Percentiles rank a stretch among this genome's conserved stretches.
Conservation (phyloP, 2,888 invertebrate genomes). For the Mesoligia furuncula region DNA sequence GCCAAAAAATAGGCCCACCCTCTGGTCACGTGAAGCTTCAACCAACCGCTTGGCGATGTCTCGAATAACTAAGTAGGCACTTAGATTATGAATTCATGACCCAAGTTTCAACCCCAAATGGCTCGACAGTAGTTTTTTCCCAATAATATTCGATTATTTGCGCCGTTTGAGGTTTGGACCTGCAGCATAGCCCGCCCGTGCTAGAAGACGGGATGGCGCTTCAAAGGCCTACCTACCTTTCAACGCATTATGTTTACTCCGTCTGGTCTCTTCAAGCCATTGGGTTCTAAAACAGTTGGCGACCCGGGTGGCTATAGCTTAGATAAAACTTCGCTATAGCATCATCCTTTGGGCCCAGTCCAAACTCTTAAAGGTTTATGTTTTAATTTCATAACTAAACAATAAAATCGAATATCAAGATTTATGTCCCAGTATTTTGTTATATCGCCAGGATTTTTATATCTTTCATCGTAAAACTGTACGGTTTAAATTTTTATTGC, state of each 20-base stretch:
- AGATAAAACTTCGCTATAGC: background rate
- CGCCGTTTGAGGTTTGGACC: background rate
- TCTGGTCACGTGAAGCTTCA: too few relatives aligned
- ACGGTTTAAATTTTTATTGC: conserved; percentile 31
- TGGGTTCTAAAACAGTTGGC: background rate
- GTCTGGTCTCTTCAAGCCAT: background rate
- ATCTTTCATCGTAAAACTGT: conserved; percentile 38
- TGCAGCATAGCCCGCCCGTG: too few relatives aligned
- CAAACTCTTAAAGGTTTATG: conserved; percentile 8
- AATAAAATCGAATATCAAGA: conserved; percentile 27
- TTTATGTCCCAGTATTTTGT: conserved; percentile 41
- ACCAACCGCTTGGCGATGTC: too few relatives aligned
- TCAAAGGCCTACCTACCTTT: too few relatives aligned
- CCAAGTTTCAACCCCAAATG: too few relatives aligned
- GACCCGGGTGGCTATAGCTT: background rate
- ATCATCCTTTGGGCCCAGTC: background rate
- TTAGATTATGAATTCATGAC: too few relatives aligned
- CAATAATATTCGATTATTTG: too few relatives aligned
- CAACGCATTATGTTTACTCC: background rate
- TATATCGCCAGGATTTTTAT: conserved; percentile 41
- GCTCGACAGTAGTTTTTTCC: too few relatives aligned
- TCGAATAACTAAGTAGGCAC: too few relatives aligned
- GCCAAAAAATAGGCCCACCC: too few relatives aligned
- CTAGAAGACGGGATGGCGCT: too few relatives aligned
- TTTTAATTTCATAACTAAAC: conserved; percentile 6